Conservation (phyloP, 2,888 invertebrate genomes). For the Mythimna ferrago region DNA sequence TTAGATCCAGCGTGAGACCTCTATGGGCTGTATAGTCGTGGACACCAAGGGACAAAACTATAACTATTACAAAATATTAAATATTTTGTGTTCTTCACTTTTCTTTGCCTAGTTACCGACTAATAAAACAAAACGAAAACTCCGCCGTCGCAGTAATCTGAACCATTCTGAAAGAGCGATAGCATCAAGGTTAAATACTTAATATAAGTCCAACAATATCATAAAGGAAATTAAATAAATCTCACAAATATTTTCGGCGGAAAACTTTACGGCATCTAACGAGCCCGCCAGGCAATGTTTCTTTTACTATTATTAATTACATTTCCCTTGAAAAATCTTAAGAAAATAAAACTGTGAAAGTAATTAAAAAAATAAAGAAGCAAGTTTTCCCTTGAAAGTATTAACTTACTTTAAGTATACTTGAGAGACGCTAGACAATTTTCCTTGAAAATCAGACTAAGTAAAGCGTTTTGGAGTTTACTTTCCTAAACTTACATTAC, state of each 20-base stretch:
- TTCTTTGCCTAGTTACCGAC: background rate
- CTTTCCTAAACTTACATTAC: background rate
- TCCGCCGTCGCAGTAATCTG: slow-evolving; percentile 13
- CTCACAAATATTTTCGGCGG: slow-evolving; percentile 30
- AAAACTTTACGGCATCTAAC: slow-evolving; percentile 38
- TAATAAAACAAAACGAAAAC: slow-evolving; percentile 20
- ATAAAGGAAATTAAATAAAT: slow-evolving; percentile 47
- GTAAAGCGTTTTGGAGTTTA: background rate
- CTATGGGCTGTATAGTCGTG: too few species aligned
- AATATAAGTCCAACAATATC: slow-evolving; percentile 41
- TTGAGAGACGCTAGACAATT: background rate
- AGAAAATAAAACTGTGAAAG: slow-evolving; percentile 33
- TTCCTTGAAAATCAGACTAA: slow-evolving; percentile 2
- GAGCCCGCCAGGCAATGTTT: slow-evolving; percentile 38
- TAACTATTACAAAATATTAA: background rate
- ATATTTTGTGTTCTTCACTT: background rate
- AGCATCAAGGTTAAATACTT: slow-evolving; percentile 38
- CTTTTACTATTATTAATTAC: slow-evolving; percentile 54
- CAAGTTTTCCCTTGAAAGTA: slow-evolving; percentile 27
- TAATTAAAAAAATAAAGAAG: slow-evolving; percentile 44
- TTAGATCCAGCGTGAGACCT: too few species aligned
- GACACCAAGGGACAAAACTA: background rate
- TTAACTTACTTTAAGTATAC: slow-evolving; percentile 11
- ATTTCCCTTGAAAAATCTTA: slow-evolving; percentile 23
- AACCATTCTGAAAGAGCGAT: slow-evolving; percentile 31